Evolutionary conservation across 2,113 vertebrate genomes (phyloP).

Genomic region (Thunnus maccoyii): DNA sequence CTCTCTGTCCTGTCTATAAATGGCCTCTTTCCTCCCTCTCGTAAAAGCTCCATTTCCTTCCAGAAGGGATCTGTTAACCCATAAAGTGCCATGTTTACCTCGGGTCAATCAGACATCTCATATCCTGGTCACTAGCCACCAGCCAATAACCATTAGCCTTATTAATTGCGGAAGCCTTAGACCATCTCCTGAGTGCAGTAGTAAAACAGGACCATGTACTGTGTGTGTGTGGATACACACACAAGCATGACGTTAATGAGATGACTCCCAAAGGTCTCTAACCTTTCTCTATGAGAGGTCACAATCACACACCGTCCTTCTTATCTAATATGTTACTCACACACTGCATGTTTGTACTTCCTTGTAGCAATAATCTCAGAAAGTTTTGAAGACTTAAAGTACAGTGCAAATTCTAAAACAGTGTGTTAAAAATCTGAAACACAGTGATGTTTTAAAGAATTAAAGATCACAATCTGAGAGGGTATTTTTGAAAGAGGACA

Average conservation of each 20-base stretch:
- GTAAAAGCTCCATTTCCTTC: slow-evolving; percentile 64
- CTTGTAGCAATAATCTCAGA: slow-evolving; percentile 27
- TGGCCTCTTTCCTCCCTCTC: slow-evolving; percentile 5
- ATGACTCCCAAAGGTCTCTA: slow-evolving; percentile 67
- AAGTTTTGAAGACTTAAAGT: slow-evolving; percentile 28
- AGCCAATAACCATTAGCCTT: slow-evolving; percentile 76
- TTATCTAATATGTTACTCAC: slow-evolving; percentile 44
- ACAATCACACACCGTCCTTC: slow-evolving; percentile 30
- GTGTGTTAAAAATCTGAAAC: not conserved
- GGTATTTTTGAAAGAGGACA: too few relatives aligned
- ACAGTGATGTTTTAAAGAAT: too few relatives aligned
- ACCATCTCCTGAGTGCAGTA: slow-evolving; percentile 63
- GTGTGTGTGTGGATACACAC: slow-evolving; percentile 38
- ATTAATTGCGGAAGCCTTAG: slow-evolving; percentile 70
- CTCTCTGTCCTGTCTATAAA: slow-evolving; percentile 42
- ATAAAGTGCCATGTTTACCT: slow-evolving; percentile 62
- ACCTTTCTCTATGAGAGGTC: slow-evolving; percentile 62
- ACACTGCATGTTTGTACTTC: slow-evolving; percentile 13
- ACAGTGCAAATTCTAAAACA: not conserved
- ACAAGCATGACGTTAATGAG: slow-evolving; percentile 49
- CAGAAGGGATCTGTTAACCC: slow-evolving; percentile 57
- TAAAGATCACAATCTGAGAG: not conserved
- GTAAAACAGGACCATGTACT: slow-evolving; percentile 51
- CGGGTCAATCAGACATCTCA: slow-evolving; percentile 54
- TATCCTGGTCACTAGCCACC: slow-evolving; percentile 58